These are phyloP conservation scores for Acronicta psi DNA, from an alignment of 2,888 invertebrate genomes.

Conservation along the genomic window DNA sequence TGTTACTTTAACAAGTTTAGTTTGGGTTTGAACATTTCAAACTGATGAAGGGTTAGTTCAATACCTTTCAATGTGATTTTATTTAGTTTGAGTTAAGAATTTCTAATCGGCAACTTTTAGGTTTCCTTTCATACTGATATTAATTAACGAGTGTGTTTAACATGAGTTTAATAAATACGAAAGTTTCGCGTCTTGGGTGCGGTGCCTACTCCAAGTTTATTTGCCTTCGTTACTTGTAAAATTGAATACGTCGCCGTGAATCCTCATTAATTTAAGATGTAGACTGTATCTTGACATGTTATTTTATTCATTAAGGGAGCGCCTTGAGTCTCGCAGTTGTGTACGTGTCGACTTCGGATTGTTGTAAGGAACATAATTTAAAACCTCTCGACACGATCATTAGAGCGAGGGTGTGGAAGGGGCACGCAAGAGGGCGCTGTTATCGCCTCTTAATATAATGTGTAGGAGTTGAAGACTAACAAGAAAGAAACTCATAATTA, in stretches of 20 bases:
- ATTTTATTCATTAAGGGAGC: constrained; percentile 87
- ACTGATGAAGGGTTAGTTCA: constrained; percentile 70
- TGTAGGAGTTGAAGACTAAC: constrained; percentile 8
- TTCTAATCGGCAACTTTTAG: constrained; percentile 83
- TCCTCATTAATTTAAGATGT: constrained; percentile 88
- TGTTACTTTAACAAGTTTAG: constrained; percentile 75
- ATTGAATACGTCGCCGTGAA: constrained; percentile 84
- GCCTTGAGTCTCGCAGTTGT: constrained; percentile 75
- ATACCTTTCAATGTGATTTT: constrained; percentile 69
- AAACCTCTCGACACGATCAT: constrained; percentile 84
- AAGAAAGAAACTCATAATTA: constrained; percentile 28
- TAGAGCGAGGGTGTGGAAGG: constrained; percentile 65
- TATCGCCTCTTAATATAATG: constrained; percentile 51
- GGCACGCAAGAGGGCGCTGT: constrained; percentile 58
- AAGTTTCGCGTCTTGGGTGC: constrained; percentile 66
- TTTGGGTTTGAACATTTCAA: constrained; percentile 67
- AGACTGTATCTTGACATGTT: constrained; percentile 86
- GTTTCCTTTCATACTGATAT: constrained; percentile 82
- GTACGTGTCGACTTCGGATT: constrained; percentile 82
- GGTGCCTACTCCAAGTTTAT: constrained; percentile 77
- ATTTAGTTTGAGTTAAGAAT: constrained; percentile 72
- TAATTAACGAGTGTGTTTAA: constrained; percentile 83
- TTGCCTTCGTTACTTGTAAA: constrained; percentile 84
- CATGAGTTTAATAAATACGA: constrained; percentile 78
- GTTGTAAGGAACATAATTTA: constrained; percentile 86